phyloP scores from a whole-genome alignment of 37 sponge, comb jelly and placozoan species.

The Crambe crambe region DNA sequence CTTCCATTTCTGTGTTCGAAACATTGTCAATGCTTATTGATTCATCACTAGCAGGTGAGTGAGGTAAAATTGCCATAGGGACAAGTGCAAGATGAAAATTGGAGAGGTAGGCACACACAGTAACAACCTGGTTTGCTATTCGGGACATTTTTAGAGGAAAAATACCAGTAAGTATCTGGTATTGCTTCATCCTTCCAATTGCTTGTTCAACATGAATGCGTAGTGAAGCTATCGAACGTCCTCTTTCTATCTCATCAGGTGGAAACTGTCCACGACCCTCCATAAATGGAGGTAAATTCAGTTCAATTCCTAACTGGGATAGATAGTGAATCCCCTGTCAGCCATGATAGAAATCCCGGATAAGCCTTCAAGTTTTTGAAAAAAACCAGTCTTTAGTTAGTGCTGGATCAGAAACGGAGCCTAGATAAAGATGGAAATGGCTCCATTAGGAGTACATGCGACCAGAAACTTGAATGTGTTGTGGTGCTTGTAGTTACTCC shows the following conservation, averaged over 20 bases:
- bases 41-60: neutral
- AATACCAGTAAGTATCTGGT: constrained; percentile 30
- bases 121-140: constrained; percentile 59
- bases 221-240: constrained; percentile 49
- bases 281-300: constrained; percentile 67
- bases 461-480: constrained; percentile 21
- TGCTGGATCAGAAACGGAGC: constrained; percentile 25
- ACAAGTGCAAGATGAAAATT: constrained; percentile 70
- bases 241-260: constrained; percentile 32
- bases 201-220: constrained; percentile 70
- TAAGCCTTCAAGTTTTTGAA: constrained; percentile 13
- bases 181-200: constrained; percentile 50
- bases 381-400: constrained; percentile 30
- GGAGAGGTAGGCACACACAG: constrained; percentile 51
- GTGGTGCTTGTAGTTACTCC: constrained; percentile 10
- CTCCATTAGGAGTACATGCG: constrained; percentile 40
- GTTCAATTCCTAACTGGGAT: constrained; percentile 12
- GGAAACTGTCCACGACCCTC: constrained; percentile 48
- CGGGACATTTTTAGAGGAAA: constrained; percentile 48
- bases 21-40: neutral
- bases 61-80: too few species aligned
- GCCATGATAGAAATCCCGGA: constrained; percentile 28
- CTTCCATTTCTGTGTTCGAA: neutral
- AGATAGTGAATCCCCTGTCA: constrained; percentile 40
- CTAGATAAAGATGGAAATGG: constrained; percentile 28